These are phyloP conservation scores for Ascidia mentula DNA, from an alignment of 23 tunicate genomes.

Conservation along the genomic window DNA sequence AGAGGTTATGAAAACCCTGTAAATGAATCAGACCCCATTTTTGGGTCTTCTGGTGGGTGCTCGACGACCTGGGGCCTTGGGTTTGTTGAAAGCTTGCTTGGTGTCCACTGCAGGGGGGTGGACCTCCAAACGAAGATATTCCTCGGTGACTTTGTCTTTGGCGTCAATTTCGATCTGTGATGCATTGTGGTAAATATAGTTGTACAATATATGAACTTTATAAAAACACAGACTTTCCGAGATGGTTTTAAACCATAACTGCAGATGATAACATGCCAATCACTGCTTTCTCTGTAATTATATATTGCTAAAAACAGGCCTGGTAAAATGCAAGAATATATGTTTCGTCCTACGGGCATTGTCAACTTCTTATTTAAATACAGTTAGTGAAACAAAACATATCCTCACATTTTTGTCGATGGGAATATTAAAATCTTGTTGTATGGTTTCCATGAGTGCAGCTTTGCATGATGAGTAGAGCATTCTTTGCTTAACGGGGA, in stretches of 20 bases:
- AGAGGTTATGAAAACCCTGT: not conserved
- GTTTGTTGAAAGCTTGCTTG: slow-evolving; percentile 62
- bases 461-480: slow-evolving; percentile 87
- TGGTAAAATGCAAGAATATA: too few relatives aligned
- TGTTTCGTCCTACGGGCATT: too few relatives aligned
- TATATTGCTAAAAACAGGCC: too few relatives aligned
- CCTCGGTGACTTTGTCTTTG: slow-evolving; percentile 53
- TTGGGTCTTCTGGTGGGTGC: slow-evolving; percentile 63
- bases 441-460: slow-evolving; percentile 41
- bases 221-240: too few relatives aligned
- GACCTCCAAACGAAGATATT: slow-evolving; percentile 51
- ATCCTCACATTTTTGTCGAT: slow-evolving; percentile 43
- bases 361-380: too few relatives aligned
- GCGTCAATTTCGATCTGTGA: slow-evolving; percentile 53
- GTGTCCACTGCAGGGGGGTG: slow-evolving; percentile 79
- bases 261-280: too few relatives aligned
- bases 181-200: too few relatives aligned
- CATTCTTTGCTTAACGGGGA: slow-evolving; percentile 86
- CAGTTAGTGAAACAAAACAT: not conserved
- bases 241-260: too few relatives aligned
- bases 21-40: slow-evolving; percentile 5
- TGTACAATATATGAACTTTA: too few relatives aligned
- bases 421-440: slow-evolving; percentile 20
- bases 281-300: too few relatives aligned
- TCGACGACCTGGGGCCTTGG: slow-evolving; percentile 88